phyloP scores from a whole-genome alignment of 2,888 invertebrate genomes.

The Andrena fulva region DNA sequence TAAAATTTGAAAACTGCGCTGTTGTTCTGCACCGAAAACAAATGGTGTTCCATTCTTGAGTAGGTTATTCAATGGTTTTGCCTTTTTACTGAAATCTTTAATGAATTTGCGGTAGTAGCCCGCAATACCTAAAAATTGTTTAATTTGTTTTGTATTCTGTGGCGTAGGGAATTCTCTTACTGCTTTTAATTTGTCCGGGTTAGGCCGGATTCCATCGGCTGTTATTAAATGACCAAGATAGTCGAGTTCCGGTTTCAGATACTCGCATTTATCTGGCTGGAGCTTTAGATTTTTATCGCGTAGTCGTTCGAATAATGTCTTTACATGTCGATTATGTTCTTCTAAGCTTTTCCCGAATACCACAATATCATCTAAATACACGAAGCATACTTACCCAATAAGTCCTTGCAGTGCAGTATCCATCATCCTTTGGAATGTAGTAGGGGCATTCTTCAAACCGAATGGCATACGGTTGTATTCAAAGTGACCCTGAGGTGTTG shows the following conservation, averaged over 20 bases:
- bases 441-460: slow-evolving; percentile 20
- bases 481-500: slow-evolving; percentile 19
- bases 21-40: background rate
- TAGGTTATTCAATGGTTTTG: background rate
- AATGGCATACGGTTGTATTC: slow-evolving; percentile 35
- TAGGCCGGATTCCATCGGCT: slow-evolving; percentile 7
- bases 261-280: slow-evolving; percentile 31
- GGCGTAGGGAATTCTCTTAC: slow-evolving; percentile 10
- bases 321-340: background rate
- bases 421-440: slow-evolving; percentile 12
- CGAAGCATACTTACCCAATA: slow-evolving; percentile 10
- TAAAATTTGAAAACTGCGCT: background rate
- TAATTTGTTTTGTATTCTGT: slow-evolving; percentile 9
- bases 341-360: background rate
- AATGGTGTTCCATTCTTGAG: background rate
- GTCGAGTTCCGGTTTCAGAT: slow-evolving; percentile 6
- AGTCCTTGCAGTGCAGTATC: background rate
- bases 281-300: background rate
- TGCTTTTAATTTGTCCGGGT: background rate
- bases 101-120: slow-evolving; percentile 38
- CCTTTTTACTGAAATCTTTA: background rate
- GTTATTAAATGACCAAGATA: slow-evolving; percentile 34
- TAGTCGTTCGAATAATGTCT: background rate
- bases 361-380: slow-evolving; percentile 24
- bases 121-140: slow-evolving; percentile 41